Evolutionary conservation across 1,140 invertebrate species (phyloP).

Genomic region (Oreohelix idahoensis): DNA sequence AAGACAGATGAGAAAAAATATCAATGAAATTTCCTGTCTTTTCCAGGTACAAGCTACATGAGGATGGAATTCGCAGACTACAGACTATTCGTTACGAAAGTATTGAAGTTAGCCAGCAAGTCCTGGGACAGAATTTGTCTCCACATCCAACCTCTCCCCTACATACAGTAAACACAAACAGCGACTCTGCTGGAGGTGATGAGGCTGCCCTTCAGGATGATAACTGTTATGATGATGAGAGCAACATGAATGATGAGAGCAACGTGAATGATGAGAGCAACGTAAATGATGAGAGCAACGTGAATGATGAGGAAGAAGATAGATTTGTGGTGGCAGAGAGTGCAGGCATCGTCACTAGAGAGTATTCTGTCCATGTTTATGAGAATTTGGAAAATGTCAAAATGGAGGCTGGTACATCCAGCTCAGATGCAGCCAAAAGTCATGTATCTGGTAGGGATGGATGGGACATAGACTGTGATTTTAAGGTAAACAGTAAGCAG

Average conservation of each 20-base stretch:
- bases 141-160: neutral
- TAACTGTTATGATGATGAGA: neutral
- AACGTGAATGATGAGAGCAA: neutral
- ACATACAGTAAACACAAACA: neutral
- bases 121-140: slow-evolving; percentile 8
- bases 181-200: neutral
- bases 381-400: neutral
- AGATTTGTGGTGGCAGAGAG: too few relatives aligned
- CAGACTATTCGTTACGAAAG: slow-evolving; percentile 72
- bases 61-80: slow-evolving; percentile 66
- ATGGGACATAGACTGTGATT: too few relatives aligned
- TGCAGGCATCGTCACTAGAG: neutral
- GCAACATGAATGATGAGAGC: neutral
- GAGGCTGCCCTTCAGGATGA: neutral
- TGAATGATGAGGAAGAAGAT: too few relatives aligned
- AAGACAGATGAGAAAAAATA: too few relatives aligned
- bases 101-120: slow-evolving; percentile 54
- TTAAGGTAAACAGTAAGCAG: neutral
- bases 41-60: slow-evolving; percentile 66
- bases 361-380: neutral
- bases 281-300: neutral
- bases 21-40: neutral
- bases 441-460: neutral
- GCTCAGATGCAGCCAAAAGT: neutral
- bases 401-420: neutral